Conservation (phyloP, 1,140 invertebrate species). For the Papilio polytes region DNA sequence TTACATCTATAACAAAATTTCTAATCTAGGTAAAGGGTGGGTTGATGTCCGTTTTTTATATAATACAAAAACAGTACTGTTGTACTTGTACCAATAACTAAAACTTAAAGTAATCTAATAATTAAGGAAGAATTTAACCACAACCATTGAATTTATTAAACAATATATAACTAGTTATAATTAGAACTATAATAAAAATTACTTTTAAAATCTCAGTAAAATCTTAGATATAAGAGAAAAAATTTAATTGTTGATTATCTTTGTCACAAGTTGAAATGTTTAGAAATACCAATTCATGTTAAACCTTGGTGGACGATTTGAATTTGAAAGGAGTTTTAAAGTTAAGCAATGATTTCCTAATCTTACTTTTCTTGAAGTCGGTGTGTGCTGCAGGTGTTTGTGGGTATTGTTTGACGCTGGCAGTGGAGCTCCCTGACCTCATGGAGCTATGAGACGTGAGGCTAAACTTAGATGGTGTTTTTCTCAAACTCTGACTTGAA, state of each 20-base stretch:
- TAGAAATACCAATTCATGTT: slow-evolving; percentile 22
- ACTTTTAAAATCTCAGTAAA: not conserved
- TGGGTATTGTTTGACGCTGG: slow-evolving; percentile 51
- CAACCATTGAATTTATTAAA: slow-evolving; percentile 35
- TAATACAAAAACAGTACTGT: slow-evolving; percentile 61
- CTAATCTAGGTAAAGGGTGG: slow-evolving; percentile 76
- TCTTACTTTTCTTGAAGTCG: slow-evolving; percentile 71
- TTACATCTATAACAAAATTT: slow-evolving; percentile 55
- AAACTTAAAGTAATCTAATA: not conserved
- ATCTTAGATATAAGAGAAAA: not conserved
- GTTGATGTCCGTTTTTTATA: slow-evolving; percentile 77
- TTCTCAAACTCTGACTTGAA: slow-evolving; percentile 63
- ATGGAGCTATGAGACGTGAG: slow-evolving; percentile 64
- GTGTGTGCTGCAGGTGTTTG: slow-evolving; percentile 59
- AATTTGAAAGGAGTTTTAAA: slow-evolving; percentile 83
- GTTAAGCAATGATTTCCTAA: slow-evolving; percentile 73
- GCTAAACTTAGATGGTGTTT: slow-evolving; percentile 73
- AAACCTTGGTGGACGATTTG: slow-evolving; percentile 70
- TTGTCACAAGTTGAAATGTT: not conserved
- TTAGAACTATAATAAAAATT: not conserved
- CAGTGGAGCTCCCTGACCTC: slow-evolving; percentile 56
- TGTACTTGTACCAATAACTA: slow-evolving; percentile 5
- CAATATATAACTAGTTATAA: slow-evolving; percentile 32
- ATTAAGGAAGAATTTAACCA: slow-evolving; percentile 14
- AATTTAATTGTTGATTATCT: not conserved